These are phyloP conservation scores for Hippopotamus amphibius DNA, from an alignment of 2,113 vertebrate genomes.

Conservation along the genomic window DNA sequence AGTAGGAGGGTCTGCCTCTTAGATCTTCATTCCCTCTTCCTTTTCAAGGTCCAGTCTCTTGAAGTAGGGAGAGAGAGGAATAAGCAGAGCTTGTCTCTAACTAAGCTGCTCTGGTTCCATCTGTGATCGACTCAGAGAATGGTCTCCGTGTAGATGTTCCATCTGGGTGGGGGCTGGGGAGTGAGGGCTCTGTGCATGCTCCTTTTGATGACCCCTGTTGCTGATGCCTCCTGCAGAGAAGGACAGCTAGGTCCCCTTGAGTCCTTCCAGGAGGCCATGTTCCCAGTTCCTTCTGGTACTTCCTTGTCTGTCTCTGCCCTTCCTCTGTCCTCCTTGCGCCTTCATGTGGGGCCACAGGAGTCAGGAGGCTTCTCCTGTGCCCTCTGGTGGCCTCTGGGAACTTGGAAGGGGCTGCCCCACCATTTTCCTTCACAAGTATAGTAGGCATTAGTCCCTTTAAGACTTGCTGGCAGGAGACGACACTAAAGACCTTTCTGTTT, in stretches of 20 bases:
- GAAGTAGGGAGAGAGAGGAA: neutral
- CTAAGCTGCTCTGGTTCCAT: neutral
- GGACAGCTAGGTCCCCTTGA: neutral
- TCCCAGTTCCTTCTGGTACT: neutral
- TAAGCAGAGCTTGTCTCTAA: neutral
- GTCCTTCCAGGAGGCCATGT: neutral
- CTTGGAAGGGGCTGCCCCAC: neutral
- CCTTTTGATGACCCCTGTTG: neutral
- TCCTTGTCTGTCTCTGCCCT: neutral
- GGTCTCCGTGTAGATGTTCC: neutral
- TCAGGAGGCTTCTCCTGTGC: neutral
- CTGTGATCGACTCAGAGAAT: neutral
- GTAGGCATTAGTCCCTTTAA: neutral
- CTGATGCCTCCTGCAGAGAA: neutral
- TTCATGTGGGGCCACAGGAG: neutral
- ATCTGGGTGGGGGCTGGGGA: neutral
- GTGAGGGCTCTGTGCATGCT: neutral
- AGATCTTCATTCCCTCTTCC: neutral
- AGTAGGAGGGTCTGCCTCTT: neutral
- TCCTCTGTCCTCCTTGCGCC: neutral
- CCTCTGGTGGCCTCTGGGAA: neutral
- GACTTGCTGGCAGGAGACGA: neutral
- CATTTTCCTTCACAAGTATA: neutral
- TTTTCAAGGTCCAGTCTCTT: neutral
- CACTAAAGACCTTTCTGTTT: neutral